phyloP scores from a whole-genome alignment of 2,113 vertebrate genomes.

The Etheostoma spectabile region DNA sequence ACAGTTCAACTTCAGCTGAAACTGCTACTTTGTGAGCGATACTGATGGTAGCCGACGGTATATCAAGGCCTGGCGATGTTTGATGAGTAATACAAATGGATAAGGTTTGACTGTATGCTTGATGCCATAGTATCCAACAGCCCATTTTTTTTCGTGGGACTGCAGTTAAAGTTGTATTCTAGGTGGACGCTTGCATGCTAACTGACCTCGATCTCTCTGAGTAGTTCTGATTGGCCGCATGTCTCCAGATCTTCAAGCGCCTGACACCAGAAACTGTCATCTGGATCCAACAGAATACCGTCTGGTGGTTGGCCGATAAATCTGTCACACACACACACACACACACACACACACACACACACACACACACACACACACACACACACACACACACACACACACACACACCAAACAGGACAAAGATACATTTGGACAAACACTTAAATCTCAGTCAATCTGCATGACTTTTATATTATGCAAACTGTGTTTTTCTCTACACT shows the following conservation, averaged over 20 bases:
- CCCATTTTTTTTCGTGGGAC: neutral
- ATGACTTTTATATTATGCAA: neutral
- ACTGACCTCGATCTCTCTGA: conserved; percentile 96
- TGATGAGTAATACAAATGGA: neutral
- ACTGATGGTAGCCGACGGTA: neutral
- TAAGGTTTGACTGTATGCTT: neutral
- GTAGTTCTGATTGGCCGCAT: conserved; percentile 96
- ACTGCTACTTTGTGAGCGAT: neutral
- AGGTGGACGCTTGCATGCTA: neutral
- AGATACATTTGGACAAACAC: neutral
- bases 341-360: neutral
- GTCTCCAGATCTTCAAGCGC: conserved; percentile 98
- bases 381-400: neutral
- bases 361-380: neutral
- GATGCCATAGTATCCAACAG: neutral
- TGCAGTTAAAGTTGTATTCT: neutral
- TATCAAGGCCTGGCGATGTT: neutral
- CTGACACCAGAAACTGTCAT: conserved; percentile 98
- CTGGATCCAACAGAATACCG: conserved; percentile 88
- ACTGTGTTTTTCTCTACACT: neutral
- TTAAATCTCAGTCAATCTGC: neutral
- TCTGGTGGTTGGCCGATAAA: conserved; percentile 90
- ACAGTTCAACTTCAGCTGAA: neutral
- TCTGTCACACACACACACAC: conserved; percentile 76
- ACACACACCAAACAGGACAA: neutral